Conservation (phyloP, 2,797 vertebrate genomes). For the Aeoliscus strigatus region DNA sequence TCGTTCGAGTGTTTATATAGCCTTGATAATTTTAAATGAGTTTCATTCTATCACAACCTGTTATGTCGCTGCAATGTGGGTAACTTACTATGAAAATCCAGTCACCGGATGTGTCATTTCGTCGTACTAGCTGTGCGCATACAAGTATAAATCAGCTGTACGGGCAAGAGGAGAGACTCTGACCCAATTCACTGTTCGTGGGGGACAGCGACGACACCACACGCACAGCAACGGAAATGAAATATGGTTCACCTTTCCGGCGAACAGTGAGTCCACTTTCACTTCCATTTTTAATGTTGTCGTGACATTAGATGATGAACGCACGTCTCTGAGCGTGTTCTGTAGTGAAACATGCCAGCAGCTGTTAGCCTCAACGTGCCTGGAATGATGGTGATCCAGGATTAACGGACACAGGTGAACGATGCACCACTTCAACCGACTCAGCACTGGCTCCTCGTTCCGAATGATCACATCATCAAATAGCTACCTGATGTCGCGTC, state of each 20-base stretch:
- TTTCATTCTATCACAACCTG: no score
- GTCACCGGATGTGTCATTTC: slow-evolving; percentile 11
- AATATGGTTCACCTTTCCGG: neutral
- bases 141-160: slow-evolving; percentile 44
- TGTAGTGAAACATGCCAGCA: slow-evolving; percentile 41
- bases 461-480: neutral
- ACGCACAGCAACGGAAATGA: neutral
- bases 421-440: neutral
- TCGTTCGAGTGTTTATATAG: no score
- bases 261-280: slow-evolving; percentile 17
- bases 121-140: neutral
- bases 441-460: neutral
- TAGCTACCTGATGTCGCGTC: neutral
- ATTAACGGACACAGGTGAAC: slow-evolving; percentile 43
- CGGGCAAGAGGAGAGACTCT: slow-evolving; percentile 14
- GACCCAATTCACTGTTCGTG: slow-evolving; percentile 51
- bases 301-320: slow-evolving; percentile 4
- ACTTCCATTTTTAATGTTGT: neutral
- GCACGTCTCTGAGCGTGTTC: neutral
- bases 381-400: slow-evolving; percentile 31
- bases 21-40: no score
- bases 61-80: no score
- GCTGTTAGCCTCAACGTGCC: slow-evolving; percentile 59
- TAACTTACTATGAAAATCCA: slow-evolving; percentile 44
- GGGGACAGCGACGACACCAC: slow-evolving; percentile 6